phyloP scores from a whole-genome alignment of 2,888 invertebrate species.

The Ennomos fuscantarius region DNA sequence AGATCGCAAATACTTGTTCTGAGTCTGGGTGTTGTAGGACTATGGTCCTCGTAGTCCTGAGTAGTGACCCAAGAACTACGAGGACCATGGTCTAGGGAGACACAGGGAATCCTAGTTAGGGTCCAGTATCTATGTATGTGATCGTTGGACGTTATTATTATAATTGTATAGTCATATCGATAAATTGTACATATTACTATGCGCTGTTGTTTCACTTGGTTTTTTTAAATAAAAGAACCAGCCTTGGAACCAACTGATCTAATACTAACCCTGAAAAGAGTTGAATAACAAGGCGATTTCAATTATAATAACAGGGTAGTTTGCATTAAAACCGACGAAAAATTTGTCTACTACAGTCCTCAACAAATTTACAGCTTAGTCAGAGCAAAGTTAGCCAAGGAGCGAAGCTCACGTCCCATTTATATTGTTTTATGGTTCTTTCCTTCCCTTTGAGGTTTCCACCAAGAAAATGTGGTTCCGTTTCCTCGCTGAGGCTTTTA shows the following conservation, averaged over 20 bases:
- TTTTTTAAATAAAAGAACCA: slow-evolving; percentile 1
- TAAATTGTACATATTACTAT: not conserved
- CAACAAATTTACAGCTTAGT: slow-evolving; percentile 56
- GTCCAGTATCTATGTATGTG: too few relatives aligned
- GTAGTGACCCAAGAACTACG: too few relatives aligned
- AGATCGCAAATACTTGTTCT: too few relatives aligned
- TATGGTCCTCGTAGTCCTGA: too few relatives aligned
- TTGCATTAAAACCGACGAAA: not conserved
- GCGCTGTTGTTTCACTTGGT: not conserved
- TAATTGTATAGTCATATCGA: too few relatives aligned
- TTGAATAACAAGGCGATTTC: slow-evolving; percentile 15
- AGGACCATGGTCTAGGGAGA: too few relatives aligned
- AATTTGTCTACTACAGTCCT: slow-evolving; percentile 45
- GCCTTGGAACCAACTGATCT: not conserved
- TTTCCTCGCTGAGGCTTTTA: slow-evolving; percentile 61
- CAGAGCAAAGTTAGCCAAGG: slow-evolving; percentile 57
- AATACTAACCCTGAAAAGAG: not conserved
- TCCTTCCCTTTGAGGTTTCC: slow-evolving; percentile 62
- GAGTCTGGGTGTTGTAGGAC: too few relatives aligned
- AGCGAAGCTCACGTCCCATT: slow-evolving; percentile 71
- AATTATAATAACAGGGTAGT: slow-evolving; percentile 25
- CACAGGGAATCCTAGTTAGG: too few relatives aligned
- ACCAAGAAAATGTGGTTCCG: slow-evolving; percentile 64
- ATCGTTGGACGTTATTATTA: too few relatives aligned
- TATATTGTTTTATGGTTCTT: slow-evolving; percentile 79